Percentiles rank a stretch among this genome's conserved stretches.
Evolutionary conservation across 2,113 vertebrate genomes (phyloP).

Genomic region (Hydrochoerus hydrochaeris): DNA sequence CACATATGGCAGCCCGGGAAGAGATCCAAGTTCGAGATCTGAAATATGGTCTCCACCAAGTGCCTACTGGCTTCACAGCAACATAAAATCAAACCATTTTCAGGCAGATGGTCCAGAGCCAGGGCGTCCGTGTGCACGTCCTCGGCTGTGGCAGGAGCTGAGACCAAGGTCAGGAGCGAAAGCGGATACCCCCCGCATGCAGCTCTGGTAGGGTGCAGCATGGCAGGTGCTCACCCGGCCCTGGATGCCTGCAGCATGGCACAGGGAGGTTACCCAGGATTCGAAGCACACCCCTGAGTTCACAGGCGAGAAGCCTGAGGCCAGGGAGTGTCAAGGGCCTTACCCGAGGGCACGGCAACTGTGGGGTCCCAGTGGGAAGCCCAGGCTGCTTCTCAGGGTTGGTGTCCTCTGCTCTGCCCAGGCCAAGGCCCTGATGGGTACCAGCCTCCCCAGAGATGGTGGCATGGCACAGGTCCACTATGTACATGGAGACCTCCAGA

Average conservation of each 20-base stretch:
- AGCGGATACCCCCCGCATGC: background rate
- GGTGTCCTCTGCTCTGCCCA: too few species aligned
- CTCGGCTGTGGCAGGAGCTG: rapidly evolving
- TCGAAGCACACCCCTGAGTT: background rate
- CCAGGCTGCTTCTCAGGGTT: background rate
- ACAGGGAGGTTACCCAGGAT: background rate
- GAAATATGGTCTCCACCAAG: background rate
- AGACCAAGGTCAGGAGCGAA: background rate
- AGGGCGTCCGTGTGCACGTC: background rate
- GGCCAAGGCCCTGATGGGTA: background rate
- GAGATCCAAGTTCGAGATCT: background rate
- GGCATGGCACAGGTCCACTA: rapidly evolving
- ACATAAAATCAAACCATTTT: background rate
- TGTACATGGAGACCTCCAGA: rapidly evolving
- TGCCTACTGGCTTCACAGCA: background rate
- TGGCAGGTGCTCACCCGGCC: background rate
- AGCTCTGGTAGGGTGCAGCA: background rate
- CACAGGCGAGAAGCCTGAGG: background rate
- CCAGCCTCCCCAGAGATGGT: background rate
- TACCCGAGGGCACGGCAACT: background rate
- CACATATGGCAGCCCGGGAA: background rate
- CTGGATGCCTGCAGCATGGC: background rate
- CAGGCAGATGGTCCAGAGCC: background rate
- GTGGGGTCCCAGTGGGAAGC: background rate
- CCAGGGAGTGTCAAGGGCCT: background rate